These are phyloP conservation scores for Serrognathus titanus DNA, from an alignment of 2,888 invertebrate genomes.

Conservation along the genomic window DNA sequence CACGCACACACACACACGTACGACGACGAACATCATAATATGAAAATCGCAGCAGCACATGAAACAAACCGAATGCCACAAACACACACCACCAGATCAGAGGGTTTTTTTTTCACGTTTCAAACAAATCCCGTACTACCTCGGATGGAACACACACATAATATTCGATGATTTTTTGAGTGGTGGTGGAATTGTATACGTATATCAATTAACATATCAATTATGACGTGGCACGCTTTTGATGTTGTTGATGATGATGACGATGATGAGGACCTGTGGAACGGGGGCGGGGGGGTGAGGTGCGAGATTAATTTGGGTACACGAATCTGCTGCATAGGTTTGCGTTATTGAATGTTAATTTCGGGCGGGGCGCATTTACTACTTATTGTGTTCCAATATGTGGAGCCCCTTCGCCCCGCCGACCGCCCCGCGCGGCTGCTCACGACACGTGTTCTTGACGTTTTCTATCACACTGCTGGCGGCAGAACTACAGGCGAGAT, in stretches of 20 bases:
- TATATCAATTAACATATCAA: constrained; percentile 18
- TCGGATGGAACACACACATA: neutral
- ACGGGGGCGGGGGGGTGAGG: neutral
- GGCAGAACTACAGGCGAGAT: neutral
- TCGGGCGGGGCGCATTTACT: neutral
- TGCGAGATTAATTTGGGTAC: neutral
- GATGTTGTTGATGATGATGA: constrained; percentile 3
- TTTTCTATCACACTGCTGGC: constrained; percentile 14
- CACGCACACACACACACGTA: too few species aligned
- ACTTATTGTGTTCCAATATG: neutral
- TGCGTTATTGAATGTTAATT: neutral
- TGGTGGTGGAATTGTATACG: constrained; percentile 1
- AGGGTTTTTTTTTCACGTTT: constrained; percentile 5
- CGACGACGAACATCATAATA: constrained; percentile 41
- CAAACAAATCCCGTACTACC: constrained; percentile 8
- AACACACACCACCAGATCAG: constrained; percentile 32
- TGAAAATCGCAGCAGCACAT: constrained; percentile 36
- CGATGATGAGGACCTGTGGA: neutral
- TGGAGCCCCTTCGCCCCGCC: constrained; percentile 5
- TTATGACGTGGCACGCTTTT: constrained; percentile 12
- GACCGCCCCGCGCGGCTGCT: constrained; percentile 11
- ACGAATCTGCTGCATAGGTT: neutral
- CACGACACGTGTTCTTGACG: constrained; percentile 16
- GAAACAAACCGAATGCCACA: constrained; percentile 38
- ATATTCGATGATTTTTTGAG: neutral